Evolutionary conservation across 2,888 invertebrate genomes (phyloP), one percentile per base, ranked within the genome.

Genomic region (Crepidodera aurea): DNA sequence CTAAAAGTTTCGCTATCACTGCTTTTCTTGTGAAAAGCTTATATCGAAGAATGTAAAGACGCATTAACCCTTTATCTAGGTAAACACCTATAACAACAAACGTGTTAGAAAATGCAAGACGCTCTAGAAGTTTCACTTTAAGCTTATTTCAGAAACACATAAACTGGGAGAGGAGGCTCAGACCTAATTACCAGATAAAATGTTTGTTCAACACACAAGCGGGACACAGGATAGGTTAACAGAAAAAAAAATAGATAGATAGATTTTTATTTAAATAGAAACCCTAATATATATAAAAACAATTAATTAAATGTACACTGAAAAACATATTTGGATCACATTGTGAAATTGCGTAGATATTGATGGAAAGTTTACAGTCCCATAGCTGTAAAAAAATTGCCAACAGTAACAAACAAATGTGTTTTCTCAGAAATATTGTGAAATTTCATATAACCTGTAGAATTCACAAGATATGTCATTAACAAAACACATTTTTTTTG

Each of bases 121-220:
- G 8, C 37, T 37, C 13, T 72, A 69, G 67, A 68, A 68, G 70
- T 67, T 70, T 66, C 71, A 68, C 65, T 66, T 67, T 68, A 70
- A 48, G 73, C 73, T 72, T 73, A 76, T 77, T 77, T 74, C 71
- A 73, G 69, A 74, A 75, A 74, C 72, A 72, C 75, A 73, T 75
- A 76, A 75, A 72, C 65, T 64, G 57, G 63, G 67, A 72, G 71
- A n/a, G n/a, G n/a, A n/a, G n/a, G 71, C 69, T 68, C 70, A 13
- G 10, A 16, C 34, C 73, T 77, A 76, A 77, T 77, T 76, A 74
- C 75, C 67, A 73, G 75, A 75, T 77, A 77, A 76, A 74, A 73
- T 73, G 70, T 54, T 46, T 25, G 22, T 18, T 12, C 29, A 7
- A 22, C 16, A 46, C 40, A 53, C 15, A 27, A 40, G 53, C 53